Evolutionary conservation across 2,797 vertebrate species (phyloP).

Genomic region (Nothura maculosa): DNA sequence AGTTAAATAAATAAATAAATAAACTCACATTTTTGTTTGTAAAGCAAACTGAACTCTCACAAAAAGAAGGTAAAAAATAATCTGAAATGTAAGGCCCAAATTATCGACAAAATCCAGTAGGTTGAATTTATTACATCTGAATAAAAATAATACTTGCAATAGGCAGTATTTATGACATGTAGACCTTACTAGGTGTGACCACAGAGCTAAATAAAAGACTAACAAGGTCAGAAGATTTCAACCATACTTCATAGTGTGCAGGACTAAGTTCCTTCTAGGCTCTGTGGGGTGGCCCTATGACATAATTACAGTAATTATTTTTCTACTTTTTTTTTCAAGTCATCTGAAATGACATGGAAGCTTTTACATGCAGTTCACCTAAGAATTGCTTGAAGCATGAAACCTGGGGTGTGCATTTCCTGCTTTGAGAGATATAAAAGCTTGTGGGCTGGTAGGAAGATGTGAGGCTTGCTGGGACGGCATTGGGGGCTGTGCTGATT

Average conservation of each 20-base stretch:
- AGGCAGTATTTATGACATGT: neutral
- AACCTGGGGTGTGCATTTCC: neutral
- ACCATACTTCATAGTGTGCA: neutral
- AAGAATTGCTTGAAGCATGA: neutral
- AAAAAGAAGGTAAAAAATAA: neutral
- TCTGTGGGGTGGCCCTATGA: neutral
- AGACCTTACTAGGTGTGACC: neutral
- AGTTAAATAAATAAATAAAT: neutral
- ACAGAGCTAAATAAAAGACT: neutral
- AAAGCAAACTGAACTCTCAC: neutral
- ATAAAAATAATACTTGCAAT: neutral
- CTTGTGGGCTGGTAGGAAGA: neutral
- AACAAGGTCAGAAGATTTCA: neutral
- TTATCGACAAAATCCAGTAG: accelerated
- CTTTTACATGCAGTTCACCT: neutral
- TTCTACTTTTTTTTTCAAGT: neutral
- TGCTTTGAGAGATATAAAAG: neutral
- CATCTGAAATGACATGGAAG: neutral
- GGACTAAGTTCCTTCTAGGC: neutral
- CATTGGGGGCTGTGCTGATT: neutral
- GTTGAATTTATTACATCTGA: neutral
- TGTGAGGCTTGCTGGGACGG: neutral
- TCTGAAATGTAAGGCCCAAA: neutral
- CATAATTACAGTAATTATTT: neutral
- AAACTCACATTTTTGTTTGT: neutral